These are phyloP conservation scores for Zaprionus kolodkinae DNA, from an alignment of 1,140 invertebrate species.

Conservation along the genomic window DNA sequence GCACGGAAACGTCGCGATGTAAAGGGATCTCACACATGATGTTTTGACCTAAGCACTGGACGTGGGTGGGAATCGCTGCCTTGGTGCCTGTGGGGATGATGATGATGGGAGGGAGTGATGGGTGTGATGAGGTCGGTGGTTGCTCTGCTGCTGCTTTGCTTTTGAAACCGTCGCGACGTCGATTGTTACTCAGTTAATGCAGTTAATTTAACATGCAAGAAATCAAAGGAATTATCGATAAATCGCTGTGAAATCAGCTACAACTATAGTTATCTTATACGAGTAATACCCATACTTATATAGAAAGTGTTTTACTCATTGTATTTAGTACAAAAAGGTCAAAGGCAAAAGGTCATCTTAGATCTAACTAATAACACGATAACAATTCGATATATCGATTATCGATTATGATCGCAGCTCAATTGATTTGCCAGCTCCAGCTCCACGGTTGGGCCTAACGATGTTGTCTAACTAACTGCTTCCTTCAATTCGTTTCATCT, in stretches of 20 bases:
- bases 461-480: background rate
- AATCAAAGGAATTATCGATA: background rate
- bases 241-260: background rate
- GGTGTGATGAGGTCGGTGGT: conserved; percentile 9
- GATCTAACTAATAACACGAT: background rate
- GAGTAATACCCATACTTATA: too few species aligned
- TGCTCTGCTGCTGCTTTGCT: too few species aligned
- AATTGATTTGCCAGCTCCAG: background rate
- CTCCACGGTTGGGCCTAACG: background rate
- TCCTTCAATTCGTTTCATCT: background rate
- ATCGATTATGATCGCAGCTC: background rate
- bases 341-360: background rate
- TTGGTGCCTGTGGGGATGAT: conserved; percentile 1
- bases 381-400: background rate
- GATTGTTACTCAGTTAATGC: background rate
- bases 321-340: too few species aligned
- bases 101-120: background rate
- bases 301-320: too few species aligned
- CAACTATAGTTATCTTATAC: too few species aligned
- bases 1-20: conserved; percentile 27
- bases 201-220: conserved; percentile 10
- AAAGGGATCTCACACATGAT: conserved; percentile 28
- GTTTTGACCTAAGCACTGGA: conserved; percentile 33
- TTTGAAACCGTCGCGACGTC: conserved; percentile 6
- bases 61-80: conserved; percentile 4